A percentile compares a stretch with the other conserved stretches of the same genome.
Conservation (phyloP, 2,888 invertebrate genomes). For the Eutolmus rufibarbis region DNA sequence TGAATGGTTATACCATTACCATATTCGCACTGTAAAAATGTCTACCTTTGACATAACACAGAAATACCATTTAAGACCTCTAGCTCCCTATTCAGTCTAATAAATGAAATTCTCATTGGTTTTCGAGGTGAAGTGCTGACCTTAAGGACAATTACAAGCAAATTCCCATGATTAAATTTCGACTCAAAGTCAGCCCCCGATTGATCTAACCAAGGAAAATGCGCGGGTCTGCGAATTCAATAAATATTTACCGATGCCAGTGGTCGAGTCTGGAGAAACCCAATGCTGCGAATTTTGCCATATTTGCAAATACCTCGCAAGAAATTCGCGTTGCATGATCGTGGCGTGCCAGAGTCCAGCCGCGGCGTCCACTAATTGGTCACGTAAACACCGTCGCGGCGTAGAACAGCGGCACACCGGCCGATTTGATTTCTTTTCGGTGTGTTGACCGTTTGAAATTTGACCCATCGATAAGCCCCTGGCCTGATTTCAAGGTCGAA, state of each 20-base stretch:
- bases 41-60: not conserved
- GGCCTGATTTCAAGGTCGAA: slow-evolving; percentile 40
- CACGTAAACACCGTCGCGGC: not conserved
- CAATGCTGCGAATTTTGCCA: not conserved
- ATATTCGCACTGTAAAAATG: no score
- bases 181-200: not conserved
- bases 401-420: not conserved
- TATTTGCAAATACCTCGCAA: not conserved
- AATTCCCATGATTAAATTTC: not conserved
- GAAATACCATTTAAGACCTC: not conserved
- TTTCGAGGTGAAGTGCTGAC: not conserved
- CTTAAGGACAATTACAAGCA: not conserved
- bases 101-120: not conserved
- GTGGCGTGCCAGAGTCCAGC: not conserved
- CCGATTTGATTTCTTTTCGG: not conserved
- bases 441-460: slow-evolving; percentile 4
- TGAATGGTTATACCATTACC: no score
- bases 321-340: not conserved
- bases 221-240: not conserved
- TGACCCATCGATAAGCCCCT: slow-evolving; percentile 4
- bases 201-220: not conserved
- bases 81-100: not conserved
- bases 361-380: not conserved
- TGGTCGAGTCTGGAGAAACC: not conserved
- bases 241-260: not conserved